Base-by-base conservation (phyloP, 2,888 invertebrate genomes). In the Acleris literana region DNA sequence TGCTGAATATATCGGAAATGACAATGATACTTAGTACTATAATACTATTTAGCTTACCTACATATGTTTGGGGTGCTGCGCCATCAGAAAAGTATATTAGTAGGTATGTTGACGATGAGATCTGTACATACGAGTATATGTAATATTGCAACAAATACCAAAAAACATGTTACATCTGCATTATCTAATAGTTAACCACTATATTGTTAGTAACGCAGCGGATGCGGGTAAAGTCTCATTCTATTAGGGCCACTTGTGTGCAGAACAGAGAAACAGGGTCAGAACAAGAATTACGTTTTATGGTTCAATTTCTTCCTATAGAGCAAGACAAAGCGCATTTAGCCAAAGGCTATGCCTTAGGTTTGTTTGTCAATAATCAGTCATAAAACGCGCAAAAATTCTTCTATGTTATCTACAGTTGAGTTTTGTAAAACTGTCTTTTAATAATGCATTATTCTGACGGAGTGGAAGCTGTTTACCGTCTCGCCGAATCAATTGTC, bases 401-500 rank as follows among this genome's bases (percentile, higher is more conserved):
- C 0, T 39, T 13, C 13, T 0, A 13, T 4, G 3, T 33, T 33
- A 33, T 13, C 11, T 1, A 4, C n/a, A 5, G n/a, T 59, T 59
- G 53, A 39, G 16, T 39, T 57, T 46, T 52, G 53, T 62, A 44
- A 57, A 66, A 39, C 13, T 13, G 39, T 13, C 11, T 13, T 33
- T 39, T 39, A 39, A 39, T 39, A 39, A 39, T 39, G 39, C 39
- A 39, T 39, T 9, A 39, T 39, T 39, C 64, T 51, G 71, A 71
- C 57, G 39, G 17, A 9, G 49, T 56, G 73, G 74, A 72, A 72
- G 71, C 72, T 71, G 86, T 87, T 88, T 83, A 74, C 74, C 79
- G 90, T 88, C 90, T 88, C 88, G 84, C 82, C 86, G 88, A 86
- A 88, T 90, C 86, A 86, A 90, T 89, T 90, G 87, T 85, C 87